Evolutionary conservation across 2,888 invertebrate genomes (phyloP).

Genomic region (Lacanobia oleracea): DNA sequence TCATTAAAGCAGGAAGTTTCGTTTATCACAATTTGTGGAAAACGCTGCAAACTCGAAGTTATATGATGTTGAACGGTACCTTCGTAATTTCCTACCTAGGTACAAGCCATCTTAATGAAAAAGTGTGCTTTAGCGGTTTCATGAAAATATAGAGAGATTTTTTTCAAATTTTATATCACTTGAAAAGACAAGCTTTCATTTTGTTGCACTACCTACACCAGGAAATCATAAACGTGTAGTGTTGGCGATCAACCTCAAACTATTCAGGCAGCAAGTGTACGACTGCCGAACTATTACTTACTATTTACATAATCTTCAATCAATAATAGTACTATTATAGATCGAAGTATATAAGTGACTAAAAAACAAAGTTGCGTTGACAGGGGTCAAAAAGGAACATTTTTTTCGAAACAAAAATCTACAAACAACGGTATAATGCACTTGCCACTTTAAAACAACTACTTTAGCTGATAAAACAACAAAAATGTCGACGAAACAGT

Average conservation of each 20-base stretch:
- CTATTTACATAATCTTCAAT: too few relatives aligned
- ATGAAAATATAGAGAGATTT: too few relatives aligned
- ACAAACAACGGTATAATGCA: slow-evolving; percentile 9
- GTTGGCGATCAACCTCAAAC: too few relatives aligned
- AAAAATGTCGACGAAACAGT: slow-evolving; percentile 30
- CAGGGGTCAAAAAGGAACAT: too few relatives aligned
- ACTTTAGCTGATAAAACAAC: slow-evolving; percentile 7
- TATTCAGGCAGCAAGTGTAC: too few relatives aligned
- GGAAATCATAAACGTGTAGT: too few relatives aligned
- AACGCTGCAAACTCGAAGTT: slow-evolving; percentile 20
- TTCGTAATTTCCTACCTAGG: neutral
- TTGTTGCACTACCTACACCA: neutral
- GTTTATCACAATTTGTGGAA: slow-evolving; percentile 46
- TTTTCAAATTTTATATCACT: neutral
- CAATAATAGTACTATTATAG: too few relatives aligned
- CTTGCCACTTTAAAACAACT: slow-evolving; percentile 25
- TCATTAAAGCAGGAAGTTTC: slow-evolving; percentile 45
- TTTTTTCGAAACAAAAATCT: neutral
- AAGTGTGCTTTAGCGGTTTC: neutral
- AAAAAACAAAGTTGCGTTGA: too few relatives aligned
- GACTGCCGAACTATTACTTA: too few relatives aligned
- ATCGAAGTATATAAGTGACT: too few relatives aligned
- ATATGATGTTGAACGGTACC: neutral
- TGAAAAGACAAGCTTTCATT: neutral
- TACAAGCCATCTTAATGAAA: neutral